phyloP scores from a whole-genome alignment of 2,888 invertebrate species.

The Philaethria dido region DNA sequence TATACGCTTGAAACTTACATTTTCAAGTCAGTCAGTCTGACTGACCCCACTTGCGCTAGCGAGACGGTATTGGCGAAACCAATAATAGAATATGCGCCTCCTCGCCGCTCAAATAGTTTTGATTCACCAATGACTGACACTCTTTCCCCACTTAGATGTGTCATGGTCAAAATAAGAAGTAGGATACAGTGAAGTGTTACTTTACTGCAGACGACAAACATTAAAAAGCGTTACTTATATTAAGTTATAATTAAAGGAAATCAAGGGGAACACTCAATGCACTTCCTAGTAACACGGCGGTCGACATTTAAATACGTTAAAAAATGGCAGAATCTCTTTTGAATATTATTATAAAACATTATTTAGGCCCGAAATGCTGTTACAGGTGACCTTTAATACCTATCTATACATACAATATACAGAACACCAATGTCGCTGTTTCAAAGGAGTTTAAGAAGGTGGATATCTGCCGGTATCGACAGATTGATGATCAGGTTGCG shows the following conservation, averaged over 20 bases:
- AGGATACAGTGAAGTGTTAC: constrained; percentile 11
- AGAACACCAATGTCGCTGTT: constrained; percentile 48
- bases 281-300: background rate
- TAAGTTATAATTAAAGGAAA: constrained; percentile 11
- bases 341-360: constrained; percentile 49
- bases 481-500: constrained; percentile 75
- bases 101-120: too few species aligned
- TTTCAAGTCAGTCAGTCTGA: constrained; percentile 8
- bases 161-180: constrained; percentile 8
- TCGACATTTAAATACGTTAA: constrained; percentile 41
- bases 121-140: constrained; percentile 40
- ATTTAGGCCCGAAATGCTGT: constrained; percentile 65
- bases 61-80: too few species aligned
- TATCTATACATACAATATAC: constrained; percentile 75
- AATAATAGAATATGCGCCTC: too few species aligned
- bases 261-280: background rate
- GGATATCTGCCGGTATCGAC: constrained; percentile 67
- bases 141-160: constrained; percentile 32
- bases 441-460: constrained; percentile 77
- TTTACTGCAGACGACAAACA: constrained; percentile 15
- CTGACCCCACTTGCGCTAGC: constrained; percentile 41
- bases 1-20: constrained; percentile 16
- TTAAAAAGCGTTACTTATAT: constrained; percentile 17
- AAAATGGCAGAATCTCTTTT: constrained; percentile 51
- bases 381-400: constrained; percentile 72